Percentiles rank a stretch among this genome's conserved stretches.
Conservation (phyloP, 1,140 invertebrate species). For the Drosophila hydei region DNA sequence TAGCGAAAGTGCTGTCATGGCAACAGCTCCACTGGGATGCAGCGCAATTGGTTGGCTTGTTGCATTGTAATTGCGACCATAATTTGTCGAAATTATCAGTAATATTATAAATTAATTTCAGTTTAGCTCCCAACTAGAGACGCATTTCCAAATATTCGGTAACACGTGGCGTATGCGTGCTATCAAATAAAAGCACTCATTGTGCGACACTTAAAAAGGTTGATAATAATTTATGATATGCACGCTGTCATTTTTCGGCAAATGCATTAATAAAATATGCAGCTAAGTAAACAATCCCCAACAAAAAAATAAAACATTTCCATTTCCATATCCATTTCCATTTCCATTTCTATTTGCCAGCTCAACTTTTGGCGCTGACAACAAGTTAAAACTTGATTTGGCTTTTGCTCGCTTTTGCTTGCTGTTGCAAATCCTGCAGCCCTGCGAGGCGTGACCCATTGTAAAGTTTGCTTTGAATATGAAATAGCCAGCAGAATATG, state of each 20-base stretch:
- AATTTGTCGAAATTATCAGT: conserved; percentile 78
- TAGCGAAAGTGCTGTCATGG: conserved; percentile 1
- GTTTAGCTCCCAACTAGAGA: conserved; percentile 13
- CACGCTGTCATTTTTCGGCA: conserved; percentile 51
- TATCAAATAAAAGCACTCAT: conserved; percentile 56
- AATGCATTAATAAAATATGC: conserved; percentile 63
- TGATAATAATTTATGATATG: conserved; percentile 72
- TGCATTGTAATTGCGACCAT: conserved; percentile 67
- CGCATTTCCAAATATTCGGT: background rate
- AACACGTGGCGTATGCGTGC: conserved; percentile 65
- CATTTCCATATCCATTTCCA: background rate
- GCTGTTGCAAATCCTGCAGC: conserved; percentile 20
- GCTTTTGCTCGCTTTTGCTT: background rate
- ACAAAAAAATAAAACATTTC: conserved; percentile 11
- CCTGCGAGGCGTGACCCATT: conserved; percentile 29
- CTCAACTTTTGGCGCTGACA: conserved; percentile 9
- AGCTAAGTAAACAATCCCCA: conserved; percentile 21
- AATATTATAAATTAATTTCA: conserved; percentile 71
- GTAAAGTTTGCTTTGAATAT: conserved; percentile 32
- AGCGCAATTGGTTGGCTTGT: background rate
- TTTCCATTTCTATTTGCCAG: too few species aligned
- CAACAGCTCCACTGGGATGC: conserved; percentile 10
- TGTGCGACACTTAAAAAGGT: conserved; percentile 40
- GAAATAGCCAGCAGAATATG: conserved; percentile 22
- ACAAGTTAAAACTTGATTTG: conserved; percentile 29